phyloP scores from a whole-genome alignment of 2,797 vertebrate genomes.

The Argya squamiceps region DNA sequence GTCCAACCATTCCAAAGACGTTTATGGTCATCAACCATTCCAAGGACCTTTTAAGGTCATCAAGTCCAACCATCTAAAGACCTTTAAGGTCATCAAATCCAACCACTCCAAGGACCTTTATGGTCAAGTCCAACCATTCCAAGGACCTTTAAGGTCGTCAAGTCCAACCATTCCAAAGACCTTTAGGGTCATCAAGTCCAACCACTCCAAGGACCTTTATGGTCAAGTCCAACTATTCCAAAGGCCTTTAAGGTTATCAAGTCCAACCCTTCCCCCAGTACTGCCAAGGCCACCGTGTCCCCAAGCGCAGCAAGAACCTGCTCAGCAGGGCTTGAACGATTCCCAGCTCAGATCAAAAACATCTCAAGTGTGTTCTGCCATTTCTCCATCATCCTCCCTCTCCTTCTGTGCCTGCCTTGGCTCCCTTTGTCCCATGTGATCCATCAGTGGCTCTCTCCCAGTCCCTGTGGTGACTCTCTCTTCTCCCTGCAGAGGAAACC shows the following conservation, averaged over 20 bases:
- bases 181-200: fast-evolving
- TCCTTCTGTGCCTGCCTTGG: not conserved
- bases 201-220: not conserved
- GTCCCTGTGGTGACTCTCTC: not conserved
- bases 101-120: not conserved
- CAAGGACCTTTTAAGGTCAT: too few relatives aligned
- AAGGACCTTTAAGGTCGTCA: too few relatives aligned
- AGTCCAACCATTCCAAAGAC: not conserved
- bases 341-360: fast-evolving
- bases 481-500: conserved; percentile 75
- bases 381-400: not conserved
- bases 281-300: not conserved
- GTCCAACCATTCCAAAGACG: too few relatives aligned
- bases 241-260: not conserved
- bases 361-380: not conserved
- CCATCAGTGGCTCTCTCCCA: not conserved
- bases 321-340: fast-evolving
- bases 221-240: not conserved
- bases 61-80: not conserved
- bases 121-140: not conserved
- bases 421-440: not conserved
- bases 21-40: too few relatives aligned
- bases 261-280: not conserved
- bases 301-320: not conserved
- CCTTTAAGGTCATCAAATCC: not conserved